A percentile compares a stretch with the other conserved stretches of the same genome.
Conservation (phyloP, 2,113 vertebrate species). For the Vombatus ursinus region DNA sequence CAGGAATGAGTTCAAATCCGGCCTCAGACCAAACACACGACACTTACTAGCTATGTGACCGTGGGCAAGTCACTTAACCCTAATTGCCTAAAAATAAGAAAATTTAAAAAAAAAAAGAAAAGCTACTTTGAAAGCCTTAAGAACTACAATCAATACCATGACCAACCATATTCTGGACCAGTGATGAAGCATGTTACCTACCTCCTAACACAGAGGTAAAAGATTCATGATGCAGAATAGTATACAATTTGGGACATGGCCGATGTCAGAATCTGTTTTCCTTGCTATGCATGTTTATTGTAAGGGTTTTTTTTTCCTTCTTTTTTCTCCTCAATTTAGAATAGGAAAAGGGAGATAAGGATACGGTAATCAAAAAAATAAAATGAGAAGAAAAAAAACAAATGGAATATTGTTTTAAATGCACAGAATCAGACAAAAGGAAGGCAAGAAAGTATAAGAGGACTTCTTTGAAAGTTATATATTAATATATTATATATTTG, state of each 20-base stretch:
- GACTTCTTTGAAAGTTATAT: neutral
- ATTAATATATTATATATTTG: neutral
- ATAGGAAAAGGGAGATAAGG: neutral
- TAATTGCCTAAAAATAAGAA: too few species aligned
- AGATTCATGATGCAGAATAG: neutral
- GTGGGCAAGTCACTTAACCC: too few species aligned
- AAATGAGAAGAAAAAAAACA: neutral
- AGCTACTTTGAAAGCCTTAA: neutral
- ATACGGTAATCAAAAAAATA: neutral
- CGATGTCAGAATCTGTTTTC: neutral
- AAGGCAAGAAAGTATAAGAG: neutral
- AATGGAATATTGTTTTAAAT: neutral
- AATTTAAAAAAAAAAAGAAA: neutral
- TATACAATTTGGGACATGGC: neutral
- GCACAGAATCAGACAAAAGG: neutral
- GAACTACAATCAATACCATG: neutral
- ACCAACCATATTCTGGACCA: neutral
- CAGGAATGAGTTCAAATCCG: too few species aligned
- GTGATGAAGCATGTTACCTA: neutral
- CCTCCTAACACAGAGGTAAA: neutral
- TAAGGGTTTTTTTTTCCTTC: neutral
- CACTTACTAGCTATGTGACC: too few species aligned
- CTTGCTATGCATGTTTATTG: neutral
- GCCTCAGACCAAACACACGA: too few species aligned
- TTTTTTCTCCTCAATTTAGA: neutral